phyloP scores from a whole-genome alignment of 2,113 vertebrate genomes.

The Gorsachius goisagi region DNA sequence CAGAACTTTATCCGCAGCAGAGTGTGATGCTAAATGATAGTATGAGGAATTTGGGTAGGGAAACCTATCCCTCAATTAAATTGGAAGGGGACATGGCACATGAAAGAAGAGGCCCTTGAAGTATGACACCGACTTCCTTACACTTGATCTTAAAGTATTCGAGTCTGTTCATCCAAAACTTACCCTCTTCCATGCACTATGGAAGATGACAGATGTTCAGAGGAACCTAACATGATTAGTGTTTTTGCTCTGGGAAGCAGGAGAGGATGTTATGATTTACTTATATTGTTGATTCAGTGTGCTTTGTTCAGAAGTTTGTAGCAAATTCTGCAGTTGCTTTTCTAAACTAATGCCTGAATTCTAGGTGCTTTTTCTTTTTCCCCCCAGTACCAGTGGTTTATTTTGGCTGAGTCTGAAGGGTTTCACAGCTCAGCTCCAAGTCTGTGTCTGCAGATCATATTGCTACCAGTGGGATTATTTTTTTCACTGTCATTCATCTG shows the following conservation, averaged over 20 bases:
- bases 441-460: slow-evolving; percentile 21
- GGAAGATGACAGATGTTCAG: slow-evolving; percentile 44
- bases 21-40: background rate
- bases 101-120: background rate
- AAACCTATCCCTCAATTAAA: background rate
- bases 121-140: background rate
- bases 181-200: background rate
- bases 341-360: slow-evolving; percentile 9
- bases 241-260: slow-evolving; percentile 26
- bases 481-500: slow-evolving; percentile 38
- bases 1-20: background rate
- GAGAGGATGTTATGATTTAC: slow-evolving; percentile 41
- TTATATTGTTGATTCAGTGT: slow-evolving; percentile 2
- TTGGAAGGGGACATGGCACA: background rate
- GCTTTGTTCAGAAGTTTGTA: slow-evolving; percentile 41
- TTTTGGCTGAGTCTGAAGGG: slow-evolving; percentile 25
- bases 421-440: slow-evolving; percentile 29
- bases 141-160: background rate
- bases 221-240: background rate
- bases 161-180: slow-evolving; percentile 27
- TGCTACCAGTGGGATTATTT: slow-evolving; percentile 26
- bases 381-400: background rate
- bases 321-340: slow-evolving; percentile 4
- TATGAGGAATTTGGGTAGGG: background rate
- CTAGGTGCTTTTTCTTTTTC: background rate